These are phyloP conservation scores for Crocidura indochinensis DNA, from an alignment of 2,797 vertebrate genomes.

Conservation along the genomic window DNA sequence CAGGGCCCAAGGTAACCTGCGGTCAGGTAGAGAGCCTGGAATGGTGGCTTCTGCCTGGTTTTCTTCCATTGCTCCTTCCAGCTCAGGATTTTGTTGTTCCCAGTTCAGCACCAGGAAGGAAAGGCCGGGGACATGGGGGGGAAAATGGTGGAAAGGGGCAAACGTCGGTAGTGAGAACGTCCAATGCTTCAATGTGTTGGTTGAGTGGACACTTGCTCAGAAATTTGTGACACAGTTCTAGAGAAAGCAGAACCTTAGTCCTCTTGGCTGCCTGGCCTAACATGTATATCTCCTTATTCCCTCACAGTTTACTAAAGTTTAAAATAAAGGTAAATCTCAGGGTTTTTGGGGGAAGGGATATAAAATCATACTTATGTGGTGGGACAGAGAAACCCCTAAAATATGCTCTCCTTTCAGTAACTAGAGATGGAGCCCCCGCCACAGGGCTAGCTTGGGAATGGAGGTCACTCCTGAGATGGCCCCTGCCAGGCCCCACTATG, in stretches of 20 bases:
- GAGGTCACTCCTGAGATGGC: background rate
- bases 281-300: background rate
- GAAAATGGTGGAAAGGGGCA: background rate
- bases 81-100: background rate
- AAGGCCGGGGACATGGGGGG: background rate
- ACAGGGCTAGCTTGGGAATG: background rate
- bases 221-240: background rate
- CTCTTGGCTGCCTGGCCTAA: no score
- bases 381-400: background rate
- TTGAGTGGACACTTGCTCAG: slow-evolving; percentile 12
- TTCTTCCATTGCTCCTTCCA: background rate
- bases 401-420: background rate
- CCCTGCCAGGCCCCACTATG: background rate
- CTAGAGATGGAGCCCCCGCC: background rate
- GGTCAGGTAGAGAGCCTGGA: background rate
- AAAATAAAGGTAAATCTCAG: no score
- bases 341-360: background rate
- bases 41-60: background rate
- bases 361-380: background rate
- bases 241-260: background rate
- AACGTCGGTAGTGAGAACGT: background rate
- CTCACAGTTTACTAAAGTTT: no score
- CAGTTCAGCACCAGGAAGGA: background rate
- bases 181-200: background rate
- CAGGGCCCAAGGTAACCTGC: background rate